These are phyloP conservation scores for Periphyllus acericola DNA, from an alignment of 2,888 invertebrate genomes.

Conservation along the genomic window DNA sequence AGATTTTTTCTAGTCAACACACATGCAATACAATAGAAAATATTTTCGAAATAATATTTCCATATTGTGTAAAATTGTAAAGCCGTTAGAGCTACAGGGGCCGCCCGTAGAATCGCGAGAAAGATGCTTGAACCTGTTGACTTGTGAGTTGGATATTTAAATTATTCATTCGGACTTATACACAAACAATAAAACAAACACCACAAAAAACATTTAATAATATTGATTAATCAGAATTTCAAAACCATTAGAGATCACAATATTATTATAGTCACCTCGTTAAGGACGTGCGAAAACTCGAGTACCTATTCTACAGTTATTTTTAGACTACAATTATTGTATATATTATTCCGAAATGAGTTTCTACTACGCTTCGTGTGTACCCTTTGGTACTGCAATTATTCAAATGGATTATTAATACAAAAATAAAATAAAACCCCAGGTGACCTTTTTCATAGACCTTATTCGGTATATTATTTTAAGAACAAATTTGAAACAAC, in stretches of 20 bases:
- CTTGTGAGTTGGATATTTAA: too few species aligned
- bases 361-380: background rate
- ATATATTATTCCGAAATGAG: background rate
- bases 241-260: background rate
- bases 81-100: too few species aligned
- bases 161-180: too few species aligned
- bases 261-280: background rate
- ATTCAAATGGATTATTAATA: background rate
- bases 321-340: background rate
- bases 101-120: too few species aligned
- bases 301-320: background rate
- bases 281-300: background rate
- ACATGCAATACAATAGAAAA: too few species aligned
- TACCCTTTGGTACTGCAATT: background rate
- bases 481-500: background rate
- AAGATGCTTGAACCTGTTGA: too few species aligned
- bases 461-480: background rate
- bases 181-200: background rate
- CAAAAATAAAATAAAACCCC: too few species aligned
- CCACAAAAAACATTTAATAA: background rate
- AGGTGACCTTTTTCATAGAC: background rate
- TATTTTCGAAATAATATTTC: too few species aligned
- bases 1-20: too few species aligned
- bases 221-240: background rate
- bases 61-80: too few species aligned